Percentiles rank a stretch among this genome's conserved stretches.
Evolutionary conservation across 37 sponge, comb jelly and placozoan species (phyloP).

Genomic region (Mnemiopsis leidyi): DNA sequence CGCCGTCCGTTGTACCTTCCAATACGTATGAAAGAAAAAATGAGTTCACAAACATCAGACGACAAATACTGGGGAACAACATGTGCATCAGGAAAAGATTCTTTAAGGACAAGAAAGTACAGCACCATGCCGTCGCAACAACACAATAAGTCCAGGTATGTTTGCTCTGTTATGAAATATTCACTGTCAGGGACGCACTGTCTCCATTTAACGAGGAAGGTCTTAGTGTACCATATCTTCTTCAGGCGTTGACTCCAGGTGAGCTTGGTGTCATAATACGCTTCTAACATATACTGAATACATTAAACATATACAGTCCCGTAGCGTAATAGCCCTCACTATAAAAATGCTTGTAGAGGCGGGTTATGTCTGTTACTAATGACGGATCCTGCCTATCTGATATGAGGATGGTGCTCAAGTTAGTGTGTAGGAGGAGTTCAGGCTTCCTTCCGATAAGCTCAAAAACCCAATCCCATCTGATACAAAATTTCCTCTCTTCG

Average conservation of each 20-base stretch:
- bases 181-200: neutral
- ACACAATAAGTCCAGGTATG: neutral
- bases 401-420: neutral
- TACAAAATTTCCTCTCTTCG: neutral
- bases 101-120: neutral
- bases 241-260: neutral
- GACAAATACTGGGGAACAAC: neutral
- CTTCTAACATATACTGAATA: neutral
- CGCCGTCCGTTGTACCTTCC: constrained; percentile 2
- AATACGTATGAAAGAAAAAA: neutral
- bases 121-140: neutral
- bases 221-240: neutral
- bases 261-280: neutral
- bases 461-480: neutral
- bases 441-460: neutral
- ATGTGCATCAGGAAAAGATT: neutral
- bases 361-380: neutral
- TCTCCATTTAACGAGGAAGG: neutral
- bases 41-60: neutral
- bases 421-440: neutral
- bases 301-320: neutral
- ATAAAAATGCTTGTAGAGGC: neutral
- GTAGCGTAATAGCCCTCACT: neutral
- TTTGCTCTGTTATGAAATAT: neutral
- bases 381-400: neutral